A percentile compares a stretch with the other conserved stretches of the same genome.
phyloP scores from a whole-genome alignment of 2,113 vertebrate species.

The Stegastes partitus region DNA sequence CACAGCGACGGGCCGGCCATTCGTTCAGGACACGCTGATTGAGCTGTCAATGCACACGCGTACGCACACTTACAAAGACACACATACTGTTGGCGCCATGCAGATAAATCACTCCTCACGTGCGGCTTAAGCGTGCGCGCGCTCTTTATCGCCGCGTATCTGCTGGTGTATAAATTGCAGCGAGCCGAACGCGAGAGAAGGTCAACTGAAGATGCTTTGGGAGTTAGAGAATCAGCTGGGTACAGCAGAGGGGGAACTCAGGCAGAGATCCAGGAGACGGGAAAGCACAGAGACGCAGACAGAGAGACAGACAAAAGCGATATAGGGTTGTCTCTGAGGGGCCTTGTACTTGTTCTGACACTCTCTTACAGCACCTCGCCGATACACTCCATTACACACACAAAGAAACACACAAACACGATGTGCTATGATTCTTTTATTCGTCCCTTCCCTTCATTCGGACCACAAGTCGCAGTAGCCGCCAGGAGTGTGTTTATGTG shows the following conservation, averaged over 20 bases:
- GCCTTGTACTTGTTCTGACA: slow-evolving; percentile 60
- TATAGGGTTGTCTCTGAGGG: slow-evolving; percentile 45
- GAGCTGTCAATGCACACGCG: slow-evolving; percentile 70
- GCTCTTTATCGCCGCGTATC: slow-evolving; percentile 47
- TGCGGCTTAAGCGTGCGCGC: background rate
- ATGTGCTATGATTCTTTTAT: slow-evolving; percentile 33
- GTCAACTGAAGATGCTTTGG: slow-evolving; percentile 63
- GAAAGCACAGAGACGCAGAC: slow-evolving; percentile 11
- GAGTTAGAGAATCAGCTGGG: slow-evolving; percentile 44
- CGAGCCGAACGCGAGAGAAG: slow-evolving; percentile 57
- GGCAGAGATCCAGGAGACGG: slow-evolving; percentile 30
- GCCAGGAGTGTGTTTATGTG: slow-evolving; percentile 1
- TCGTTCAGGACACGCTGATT: slow-evolving; percentile 76
- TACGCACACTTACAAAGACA: slow-evolving; percentile 29
- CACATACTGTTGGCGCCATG: slow-evolving; percentile 33
- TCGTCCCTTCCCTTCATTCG: slow-evolving; percentile 7
- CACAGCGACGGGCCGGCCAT: slow-evolving; percentile 61
- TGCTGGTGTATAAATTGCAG: slow-evolving; percentile 55
- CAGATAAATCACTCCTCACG: slow-evolving; percentile 56
- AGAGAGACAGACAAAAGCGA: slow-evolving; percentile 9
- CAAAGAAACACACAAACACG: slow-evolving; percentile 35
- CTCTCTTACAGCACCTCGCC: slow-evolving; percentile 40
- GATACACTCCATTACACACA: slow-evolving; percentile 55
- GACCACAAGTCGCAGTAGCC: slow-evolving; percentile 21
- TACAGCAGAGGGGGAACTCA: slow-evolving; percentile 12